Base-by-base conservation (phyloP, 2,888 invertebrate species). In the Heliconius charithonia region DNA sequence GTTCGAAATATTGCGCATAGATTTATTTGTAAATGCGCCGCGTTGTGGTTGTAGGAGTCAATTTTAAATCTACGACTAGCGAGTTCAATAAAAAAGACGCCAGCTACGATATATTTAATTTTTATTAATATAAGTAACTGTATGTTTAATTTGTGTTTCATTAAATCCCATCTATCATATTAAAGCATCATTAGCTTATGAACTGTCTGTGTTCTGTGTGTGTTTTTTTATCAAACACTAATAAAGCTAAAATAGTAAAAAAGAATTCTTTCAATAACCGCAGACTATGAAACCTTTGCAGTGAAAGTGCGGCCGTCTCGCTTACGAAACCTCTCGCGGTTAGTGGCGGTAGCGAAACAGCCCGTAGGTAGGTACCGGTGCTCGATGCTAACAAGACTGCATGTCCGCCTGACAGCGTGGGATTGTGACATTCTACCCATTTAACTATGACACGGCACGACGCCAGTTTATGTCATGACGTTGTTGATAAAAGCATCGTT, bases 181-280 rank as follows among this genome's bases (percentile, higher is more conserved):
- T 37, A 37, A 37, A 37, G 32, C 45, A 16, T 29, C 41, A 25
- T 6, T 4, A 41, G 41, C 3, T 69, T 6, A n/a, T n/a, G n/a
- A 67, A 2, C 6, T 25, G 25, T 37, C 25, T n/a, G n/a, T n/a
- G n/a, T n/a, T n/a, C n/a, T n/a, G n/a, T n/a, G n/a, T n/a, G n/a
- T n/a, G n/a, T n/a, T 37, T 12, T 13, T 37, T 41, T 16, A 16
- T 16, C 25, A 45, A 25, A 69, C 25, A 69, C 3, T 69, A 25
- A 72, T 72, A 59, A 72, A 72, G 7, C 3, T 32, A 37, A 71
- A 19, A 66, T 65, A 25, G 41, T 51, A 7, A 67, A 70, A 45
- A 76, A 37, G 19, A 37, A n/a, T 86, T 90, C 89, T 89, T 90
- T 76, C 73, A 62, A 69, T 29, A 73, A 73, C 66, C 66, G 77